A percentile compares a stretch with the other conserved stretches of the same genome.
phyloP scores from a whole-genome alignment of 2,797 vertebrate genomes.

The Microctenopoma steveboyesi region DNA sequence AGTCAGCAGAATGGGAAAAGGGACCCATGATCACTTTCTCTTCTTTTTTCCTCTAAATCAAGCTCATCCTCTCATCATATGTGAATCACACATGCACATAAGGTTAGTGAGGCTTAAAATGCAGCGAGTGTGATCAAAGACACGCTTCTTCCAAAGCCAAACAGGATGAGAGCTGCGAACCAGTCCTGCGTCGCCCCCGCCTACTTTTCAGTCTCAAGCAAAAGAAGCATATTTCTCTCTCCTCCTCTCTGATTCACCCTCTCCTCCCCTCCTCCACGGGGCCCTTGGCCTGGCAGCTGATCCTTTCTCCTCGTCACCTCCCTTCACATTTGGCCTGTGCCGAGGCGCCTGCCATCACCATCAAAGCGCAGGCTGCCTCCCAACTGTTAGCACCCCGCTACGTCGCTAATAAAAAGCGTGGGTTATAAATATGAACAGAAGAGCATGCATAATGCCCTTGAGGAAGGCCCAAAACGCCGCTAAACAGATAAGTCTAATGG shows the following conservation, averaged over 20 bases:
- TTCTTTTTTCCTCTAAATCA: conserved; percentile 3
- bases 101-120: conserved; percentile 51
- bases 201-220: conserved; percentile 4
- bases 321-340: conserved; percentile 66
- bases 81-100: conserved; percentile 24
- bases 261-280: conserved; percentile 41
- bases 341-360: conserved; percentile 70
- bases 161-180: conserved; percentile 37
- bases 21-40: neutral
- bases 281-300: conserved; percentile 68
- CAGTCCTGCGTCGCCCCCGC: conserved; percentile 24
- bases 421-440: conserved; percentile 82
- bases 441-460: conserved; percentile 76
- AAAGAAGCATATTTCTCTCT: conserved; percentile 2
- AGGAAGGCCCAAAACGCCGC: conserved; percentile 78
- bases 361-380: conserved; percentile 76
- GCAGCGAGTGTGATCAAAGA: conserved; percentile 59
- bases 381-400: conserved; percentile 79
- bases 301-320: conserved; percentile 59
- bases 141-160: conserved; percentile 27
- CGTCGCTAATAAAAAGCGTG: conserved; percentile 78
- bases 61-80: neutral
- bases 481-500: conserved; percentile 79
- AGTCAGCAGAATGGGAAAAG: neutral
- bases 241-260: conserved; percentile 28